Base-by-base conservation (phyloP, 2,888 invertebrate genomes). In the Sarcophaga carnaria region DNA sequence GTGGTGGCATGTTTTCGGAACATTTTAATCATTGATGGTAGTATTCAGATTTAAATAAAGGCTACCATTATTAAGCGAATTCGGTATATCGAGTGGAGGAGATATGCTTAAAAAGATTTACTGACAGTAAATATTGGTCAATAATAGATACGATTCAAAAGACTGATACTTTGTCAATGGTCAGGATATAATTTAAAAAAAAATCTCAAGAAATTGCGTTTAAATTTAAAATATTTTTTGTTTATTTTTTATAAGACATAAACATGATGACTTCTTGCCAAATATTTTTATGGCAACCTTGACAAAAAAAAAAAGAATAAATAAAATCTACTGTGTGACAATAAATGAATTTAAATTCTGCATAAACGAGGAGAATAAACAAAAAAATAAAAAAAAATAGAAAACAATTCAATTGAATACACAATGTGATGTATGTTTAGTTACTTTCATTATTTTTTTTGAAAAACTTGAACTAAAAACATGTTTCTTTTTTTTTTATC, bases 271-370 rank as follows among this genome's bases (percentile, higher is more conserved):
- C 71, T 66, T 27, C 70, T 66, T 82, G 71, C 59, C 71, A 82
- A 82, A 77, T 82, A 82, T 77, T 66, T 70, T 6, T 37, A 60
- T 20, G 11, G n/a, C 3, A 82, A 60, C 77, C 77, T 82, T 82
- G 77, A 59, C 60, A 76, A 47, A 47, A 45, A 12, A 47, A 20
- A 69, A 49, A 60, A 82, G 6, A 11, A 49, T 14, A 14, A 49
- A 49, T 49, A 49, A 49, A 54, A 14, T 54, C 4, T 54, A 77
- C 27, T 71, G 47, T 71, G 47, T 71, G 60, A 59, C 71, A 71
- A 77, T 71, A 82, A 82, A 64, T 77, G 70, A 77, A 71, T 77
- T 77, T 71, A 77, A 77, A 82, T 82, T 82, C 47, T 77, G 54
- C 17, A 54, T 54, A 64, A 74, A 67, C 25, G 47, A 80, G 45